Evolutionary conservation across 1,140 invertebrate genomes (phyloP), one percentile per base, ranked within the genome.

Genomic region (Macrostomum lignano): DNA sequence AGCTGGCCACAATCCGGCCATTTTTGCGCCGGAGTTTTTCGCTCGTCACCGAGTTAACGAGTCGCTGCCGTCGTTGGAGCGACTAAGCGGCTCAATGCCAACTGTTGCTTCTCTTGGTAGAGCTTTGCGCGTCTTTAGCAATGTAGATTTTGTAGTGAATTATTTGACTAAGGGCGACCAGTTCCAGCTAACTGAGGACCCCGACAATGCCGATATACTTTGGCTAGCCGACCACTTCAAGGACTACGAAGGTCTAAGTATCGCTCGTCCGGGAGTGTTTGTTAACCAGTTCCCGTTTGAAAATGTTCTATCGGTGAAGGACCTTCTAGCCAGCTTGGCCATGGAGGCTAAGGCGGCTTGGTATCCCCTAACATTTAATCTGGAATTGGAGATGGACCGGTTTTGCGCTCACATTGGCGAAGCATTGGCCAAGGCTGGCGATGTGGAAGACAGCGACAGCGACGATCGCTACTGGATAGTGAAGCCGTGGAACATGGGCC

Each of bases 211-310:
- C 2, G 73, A 84, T 55, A 67, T 86, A 39, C 52, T 81, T 2
- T 88, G 78, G 75, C 65, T 69, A 15, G 66, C 60, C 1, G 56
- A 55, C 35, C 73, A 78, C 51, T 79, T 73, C 42, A 76, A 73
- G 55, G 60, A 68, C 34, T 84, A 67, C 40, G 63, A 65, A 48
- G 68, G 45, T 38, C 43, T 40, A 15, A n/a, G 64, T 45, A 44
- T 56, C 37, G 46, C 60, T n/a, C 57, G 48, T 3, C 69, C 69
- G 2, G 48, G 64, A 22, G 68, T 68, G 43, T 71, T 69, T 48
- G 58, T 84, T 5, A 88, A 84, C 52, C 79, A 86, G 58, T 86
- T 84, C 58, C 78, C 79, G 1, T 75, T 67, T 56, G 79, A 88
- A 55, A 69, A 71, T 59, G 65, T 81, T 2, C 44, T 86, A 3